A percentile compares a stretch with the other conserved stretches of the same genome.
Evolutionary conservation across 2,113 vertebrate genomes (phyloP).

Genomic region (Podilymbus podiceps): DNA sequence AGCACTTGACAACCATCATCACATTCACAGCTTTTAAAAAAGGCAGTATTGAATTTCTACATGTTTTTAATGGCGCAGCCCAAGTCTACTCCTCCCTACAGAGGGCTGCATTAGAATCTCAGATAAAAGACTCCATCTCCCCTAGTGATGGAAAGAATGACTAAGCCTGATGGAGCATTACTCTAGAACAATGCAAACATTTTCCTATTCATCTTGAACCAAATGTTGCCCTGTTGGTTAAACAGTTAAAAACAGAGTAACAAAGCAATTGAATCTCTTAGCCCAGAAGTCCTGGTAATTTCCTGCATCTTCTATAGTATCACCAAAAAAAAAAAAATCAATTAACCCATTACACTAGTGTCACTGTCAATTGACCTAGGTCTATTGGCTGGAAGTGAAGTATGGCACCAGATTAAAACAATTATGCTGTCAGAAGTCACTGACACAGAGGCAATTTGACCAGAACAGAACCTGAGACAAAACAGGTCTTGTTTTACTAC

Average conservation of each 20-base stretch:
- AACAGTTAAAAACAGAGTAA: not conserved
- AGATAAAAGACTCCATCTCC: not conserved
- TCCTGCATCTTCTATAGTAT: not conserved
- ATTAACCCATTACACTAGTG: not conserved
- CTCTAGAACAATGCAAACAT: not conserved
- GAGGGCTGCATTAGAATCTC: not conserved
- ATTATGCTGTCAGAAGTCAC: not conserved
- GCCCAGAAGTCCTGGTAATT: not conserved
- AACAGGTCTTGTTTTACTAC: not conserved
- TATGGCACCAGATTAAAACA: not conserved
- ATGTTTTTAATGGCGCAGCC: not conserved
- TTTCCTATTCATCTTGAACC: not conserved
- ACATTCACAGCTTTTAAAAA: not conserved
- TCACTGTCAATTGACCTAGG: not conserved
- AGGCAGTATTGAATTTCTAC: not conserved
- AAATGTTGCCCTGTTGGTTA: not conserved
- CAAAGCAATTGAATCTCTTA: not conserved
- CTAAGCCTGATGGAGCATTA: not conserved
- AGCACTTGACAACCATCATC: not conserved
- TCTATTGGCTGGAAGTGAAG: not conserved
- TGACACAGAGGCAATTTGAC: not conserved
- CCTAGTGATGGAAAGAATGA: not conserved
- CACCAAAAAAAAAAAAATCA: not conserved
- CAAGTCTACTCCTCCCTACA: not conserved
- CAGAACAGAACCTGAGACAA: not conserved